Evolutionary conservation across 2,888 invertebrate genomes (phyloP), one percentile per base, ranked within the genome.

Genomic region (Tiliacea aurago): DNA sequence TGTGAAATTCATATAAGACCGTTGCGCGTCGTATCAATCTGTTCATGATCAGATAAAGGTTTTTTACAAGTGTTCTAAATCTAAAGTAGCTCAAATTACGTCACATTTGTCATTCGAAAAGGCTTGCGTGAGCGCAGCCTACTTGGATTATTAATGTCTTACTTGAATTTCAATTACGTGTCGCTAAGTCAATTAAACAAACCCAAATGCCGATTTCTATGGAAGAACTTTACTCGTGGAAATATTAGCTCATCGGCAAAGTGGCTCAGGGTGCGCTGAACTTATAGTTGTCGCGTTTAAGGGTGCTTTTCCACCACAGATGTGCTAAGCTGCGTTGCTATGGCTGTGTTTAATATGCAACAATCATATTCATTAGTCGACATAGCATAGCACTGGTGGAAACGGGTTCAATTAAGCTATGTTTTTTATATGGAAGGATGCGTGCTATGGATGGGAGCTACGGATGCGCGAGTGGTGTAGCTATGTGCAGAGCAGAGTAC

Each of bases 141-240:
- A 13, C 15, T 63, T 28, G 9, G 28, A 45, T 0, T 62, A 73
- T 37, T 51, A 63, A 80, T 80, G 43, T 28, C 23, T 66, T 66
- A 23, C 18, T 37, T 65, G 15, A 37, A 55, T 23, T 62, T 51
- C 10, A 51, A 78, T 33, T 49, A 10, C 20, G 5, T 51, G 10
- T 78, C 5, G 6, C 6, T 9, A 41, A n/a, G 45, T 41, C 5
- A 49, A 41, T 7, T 2, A 47, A 2, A 43, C 15, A 28, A 28
- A 63, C 13, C 41, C 20, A 41, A 43, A 18, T 67, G 15, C 20
- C 18, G 23, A 43, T 43, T 62, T 43, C 11, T 45, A 6, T 7
- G 11, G 43, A 20, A 62, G 11, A 23, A 28, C 7, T 63, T 45
- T 45, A 7, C 13, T 28, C 7, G 13, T 43, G 7, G 3, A 28